Conservation (phyloP, 2,888 invertebrate species). For the Netelia virgata region DNA sequence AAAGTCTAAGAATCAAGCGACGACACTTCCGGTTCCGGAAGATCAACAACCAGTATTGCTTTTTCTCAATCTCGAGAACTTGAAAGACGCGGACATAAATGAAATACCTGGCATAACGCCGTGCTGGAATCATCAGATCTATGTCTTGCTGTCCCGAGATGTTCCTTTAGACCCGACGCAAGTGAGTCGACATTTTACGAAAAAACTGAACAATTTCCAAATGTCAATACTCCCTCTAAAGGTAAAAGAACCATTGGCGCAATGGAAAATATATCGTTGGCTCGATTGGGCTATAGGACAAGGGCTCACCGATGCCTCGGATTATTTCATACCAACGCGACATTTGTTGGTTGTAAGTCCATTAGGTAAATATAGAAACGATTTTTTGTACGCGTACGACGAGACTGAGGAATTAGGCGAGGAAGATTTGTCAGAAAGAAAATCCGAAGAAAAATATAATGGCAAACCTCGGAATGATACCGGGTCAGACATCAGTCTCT, state of each 20-base stretch:
- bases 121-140: constrained; percentile 81
- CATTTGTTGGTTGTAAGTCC: constrained; percentile 73
- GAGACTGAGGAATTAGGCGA: constrained; percentile 26
- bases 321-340: constrained; percentile 76
- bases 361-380: constrained; percentile 61
- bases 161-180: constrained; percentile 79
- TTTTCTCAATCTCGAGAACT: constrained; percentile 71
- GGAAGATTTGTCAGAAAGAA: background rate
- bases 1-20: constrained; percentile 25
- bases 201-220: background rate
- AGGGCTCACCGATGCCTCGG: constrained; percentile 75
- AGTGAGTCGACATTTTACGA: constrained; percentile 61
- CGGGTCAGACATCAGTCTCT: constrained; percentile 66
- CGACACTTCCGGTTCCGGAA: constrained; percentile 32
- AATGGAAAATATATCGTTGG: constrained; percentile 85
- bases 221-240: constrained; percentile 27
- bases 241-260: constrained; percentile 78
- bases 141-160: constrained; percentile 83
- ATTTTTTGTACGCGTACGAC: constrained; percentile 18
- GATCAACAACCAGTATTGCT: constrained; percentile 66
- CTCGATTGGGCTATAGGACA: constrained; percentile 84
- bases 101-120: constrained; percentile 79
- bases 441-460: background rate
- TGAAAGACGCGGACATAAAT: constrained; percentile 67
- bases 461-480: background rate